Base-by-base conservation (phyloP, 2,797 vertebrate genomes). In the Caiman crocodilus region DNA sequence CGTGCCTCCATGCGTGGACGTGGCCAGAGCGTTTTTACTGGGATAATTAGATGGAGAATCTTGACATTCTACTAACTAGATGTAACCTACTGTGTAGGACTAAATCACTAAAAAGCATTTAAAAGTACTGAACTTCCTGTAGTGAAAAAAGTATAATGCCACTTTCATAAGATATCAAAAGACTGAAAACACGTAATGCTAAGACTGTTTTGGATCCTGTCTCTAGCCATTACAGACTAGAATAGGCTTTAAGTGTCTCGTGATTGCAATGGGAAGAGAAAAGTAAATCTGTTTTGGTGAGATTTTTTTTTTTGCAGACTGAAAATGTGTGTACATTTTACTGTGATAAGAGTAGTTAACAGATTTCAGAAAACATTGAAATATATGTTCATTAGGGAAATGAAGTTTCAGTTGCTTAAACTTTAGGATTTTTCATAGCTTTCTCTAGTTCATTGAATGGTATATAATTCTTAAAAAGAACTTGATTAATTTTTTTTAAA, bases 221-320 rank as follows among this genome's bases (percentile, higher is more conserved):
- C 28, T 32, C 32, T 42, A 35, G 35, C 35, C 35, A 35, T 64
- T 92, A 55, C 42, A 61, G 21, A n/a, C 69, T 64, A 67, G 35
- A 61, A 5, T 64, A 89, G 30, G 12, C 83, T 50, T 55, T 5
- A 6, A 87, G 75, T n/a, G 77, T 85, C 61, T 83, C 23, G 12
- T 17, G 88, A 94, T 86, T 94, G 20, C 86, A 63, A 74, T 0
- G 0, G 82, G 69, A 35, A 64, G 35, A 81, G 65, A 21, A 42
- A 57, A 64, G 28, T 77, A 71, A 85, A 93, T 88, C 58, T n/a
- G 1, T 67, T 90, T 71, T 82, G 35, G 3, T 88, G 59, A 60
- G 30, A 71, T 57, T 92, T 93, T 26, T 78, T 78, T 74, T 92
- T 79, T 83, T 65, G 75, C 93, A 82, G 21, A 71, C 90, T 89